phyloP scores from a whole-genome alignment of 2,797 vertebrate genomes.

The Pipistrellus nathusii region DNA sequence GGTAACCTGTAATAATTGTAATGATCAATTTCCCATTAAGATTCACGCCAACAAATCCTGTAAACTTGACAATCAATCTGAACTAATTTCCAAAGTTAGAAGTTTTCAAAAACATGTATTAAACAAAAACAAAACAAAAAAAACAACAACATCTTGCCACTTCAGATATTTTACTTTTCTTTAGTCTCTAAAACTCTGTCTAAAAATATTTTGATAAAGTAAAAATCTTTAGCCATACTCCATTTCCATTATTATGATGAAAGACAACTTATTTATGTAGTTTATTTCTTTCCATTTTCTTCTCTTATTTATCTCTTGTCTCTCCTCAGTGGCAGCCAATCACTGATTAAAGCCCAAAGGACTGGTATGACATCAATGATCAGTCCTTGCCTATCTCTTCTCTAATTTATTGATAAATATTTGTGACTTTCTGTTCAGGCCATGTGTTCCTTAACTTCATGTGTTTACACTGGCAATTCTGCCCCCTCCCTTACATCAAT shows the following conservation, averaged over 20 bases:
- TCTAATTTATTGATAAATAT: not conserved
- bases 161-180: not conserved
- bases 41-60: not conserved
- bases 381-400: not conserved
- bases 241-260: not conserved
- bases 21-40: constrained; percentile 2
- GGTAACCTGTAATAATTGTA: not conserved
- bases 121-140: not conserved
- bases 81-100: not conserved
- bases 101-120: not conserved
- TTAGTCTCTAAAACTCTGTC: not conserved
- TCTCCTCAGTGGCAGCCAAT: not conserved
- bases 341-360: not conserved
- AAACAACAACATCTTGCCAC: not conserved
- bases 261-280: not conserved
- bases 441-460: not conserved
- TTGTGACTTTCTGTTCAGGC: not conserved
- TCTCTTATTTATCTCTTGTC: not conserved
- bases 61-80: not conserved
- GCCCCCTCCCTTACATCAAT: not conserved
- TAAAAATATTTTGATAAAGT: not conserved
- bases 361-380: not conserved
- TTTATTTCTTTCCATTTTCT: not conserved
- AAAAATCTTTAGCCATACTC: not conserved
- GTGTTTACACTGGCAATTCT: not conserved